Conservation (phyloP, 1,140 invertebrate genomes). For the Atta cephalotes region DNA sequence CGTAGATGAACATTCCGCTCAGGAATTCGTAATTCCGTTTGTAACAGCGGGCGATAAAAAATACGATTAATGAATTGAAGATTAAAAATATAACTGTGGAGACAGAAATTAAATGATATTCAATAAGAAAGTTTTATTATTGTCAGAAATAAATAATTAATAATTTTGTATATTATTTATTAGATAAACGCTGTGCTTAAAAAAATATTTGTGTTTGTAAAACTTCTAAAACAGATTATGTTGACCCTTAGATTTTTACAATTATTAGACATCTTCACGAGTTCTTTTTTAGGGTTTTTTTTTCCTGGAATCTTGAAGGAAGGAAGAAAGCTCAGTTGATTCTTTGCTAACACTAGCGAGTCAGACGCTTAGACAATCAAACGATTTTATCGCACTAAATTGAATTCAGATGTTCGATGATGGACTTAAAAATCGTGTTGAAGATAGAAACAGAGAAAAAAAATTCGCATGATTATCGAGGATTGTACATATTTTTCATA, state of each 20-base stretch:
- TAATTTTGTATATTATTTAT: conserved; percentile 6
- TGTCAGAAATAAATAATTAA: neutral
- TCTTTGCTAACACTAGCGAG: conserved; percentile 68
- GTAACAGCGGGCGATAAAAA: neutral
- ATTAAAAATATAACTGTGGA: too few species aligned
- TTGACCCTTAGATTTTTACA: conserved; percentile 21
- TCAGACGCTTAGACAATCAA: conserved; percentile 76
- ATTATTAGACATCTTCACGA: conserved; percentile 31
- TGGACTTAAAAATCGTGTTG: conserved; percentile 27
- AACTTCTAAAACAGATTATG: neutral
- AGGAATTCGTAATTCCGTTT: conserved; percentile 27
- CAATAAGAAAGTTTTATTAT: neutral
- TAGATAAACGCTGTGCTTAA: neutral
- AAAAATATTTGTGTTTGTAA: neutral
- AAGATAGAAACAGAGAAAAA: conserved; percentile 31
- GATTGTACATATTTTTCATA: conserved; percentile 53
- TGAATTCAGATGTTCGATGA: conserved; percentile 76
- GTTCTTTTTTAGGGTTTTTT: conserved; percentile 2
- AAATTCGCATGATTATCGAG: conserved; percentile 11
- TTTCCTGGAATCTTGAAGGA: conserved; percentile 38
- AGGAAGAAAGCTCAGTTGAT: neutral
- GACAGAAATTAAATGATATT: neutral
- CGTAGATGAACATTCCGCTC: conserved; percentile 8
- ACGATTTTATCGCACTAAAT: conserved; percentile 81
- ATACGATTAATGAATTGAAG: neutral